phyloP scores from a whole-genome alignment of 2,113 vertebrate species.

The Bathybates hornii region DNA sequence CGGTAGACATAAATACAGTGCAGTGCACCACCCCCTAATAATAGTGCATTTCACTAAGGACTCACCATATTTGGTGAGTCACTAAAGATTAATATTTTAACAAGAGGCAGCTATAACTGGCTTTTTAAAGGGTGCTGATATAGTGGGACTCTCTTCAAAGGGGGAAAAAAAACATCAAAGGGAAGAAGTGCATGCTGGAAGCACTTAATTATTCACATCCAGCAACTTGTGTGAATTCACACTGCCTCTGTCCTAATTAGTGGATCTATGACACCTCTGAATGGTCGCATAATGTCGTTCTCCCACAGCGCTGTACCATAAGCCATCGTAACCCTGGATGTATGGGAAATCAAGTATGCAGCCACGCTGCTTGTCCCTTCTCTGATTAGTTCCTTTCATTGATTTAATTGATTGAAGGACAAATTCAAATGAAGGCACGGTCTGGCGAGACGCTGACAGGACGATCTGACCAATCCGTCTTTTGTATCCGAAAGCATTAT shows the following conservation, averaged over 20 bases:
- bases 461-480: constrained; percentile 48
- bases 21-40: background rate
- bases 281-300: constrained; percentile 25
- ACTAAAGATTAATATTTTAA: constrained; percentile 75
- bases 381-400: constrained; percentile 62
- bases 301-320: constrained; percentile 2
- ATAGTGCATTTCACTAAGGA: constrained; percentile 12
- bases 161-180: constrained; percentile 62
- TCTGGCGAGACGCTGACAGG: constrained; percentile 45
- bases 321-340: constrained; percentile 35
- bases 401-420: constrained; percentile 68
- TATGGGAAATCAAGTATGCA: constrained; percentile 60
- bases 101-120: constrained; percentile 66
- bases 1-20: background rate
- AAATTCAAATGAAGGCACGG: constrained; percentile 61
- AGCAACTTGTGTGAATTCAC: constrained; percentile 65
- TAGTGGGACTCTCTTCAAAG: constrained; percentile 59
- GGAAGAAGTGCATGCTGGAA: constrained; percentile 63
- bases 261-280: constrained; percentile 59
- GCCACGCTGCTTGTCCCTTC: constrained; percentile 27
- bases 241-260: constrained; percentile 65
- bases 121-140: constrained; percentile 37
- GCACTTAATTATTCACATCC: constrained; percentile 71
- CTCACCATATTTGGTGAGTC: constrained; percentile 61
- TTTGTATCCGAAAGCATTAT: constrained; percentile 41